phyloP scores from a whole-genome alignment of 2,888 invertebrate genomes.

The Elysia crispata region DNA sequence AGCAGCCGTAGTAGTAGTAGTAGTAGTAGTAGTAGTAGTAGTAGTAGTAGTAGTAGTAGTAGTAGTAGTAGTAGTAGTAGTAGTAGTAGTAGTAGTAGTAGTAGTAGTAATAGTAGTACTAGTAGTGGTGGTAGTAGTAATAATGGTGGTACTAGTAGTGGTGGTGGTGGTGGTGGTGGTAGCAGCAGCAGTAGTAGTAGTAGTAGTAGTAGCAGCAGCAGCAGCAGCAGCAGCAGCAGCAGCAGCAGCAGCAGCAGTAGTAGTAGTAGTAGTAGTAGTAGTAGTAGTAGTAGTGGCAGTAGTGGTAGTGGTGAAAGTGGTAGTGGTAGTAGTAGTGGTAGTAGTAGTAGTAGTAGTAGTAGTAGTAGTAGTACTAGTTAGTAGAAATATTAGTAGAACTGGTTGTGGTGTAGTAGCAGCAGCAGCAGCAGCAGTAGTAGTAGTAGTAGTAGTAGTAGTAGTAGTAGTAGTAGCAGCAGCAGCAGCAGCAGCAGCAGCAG shows the following conservation, averaged over 20 bases:
- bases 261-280: conserved; percentile 50
- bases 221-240: not conserved
- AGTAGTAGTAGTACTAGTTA: not conserved
- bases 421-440: conserved; percentile 2
- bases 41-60: conserved; percentile 9
- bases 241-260: conserved; percentile 22
- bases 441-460: conserved; percentile 4
- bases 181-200: too few species aligned
- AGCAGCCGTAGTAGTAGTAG: too few species aligned
- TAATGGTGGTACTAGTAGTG: too few species aligned
- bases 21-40: conserved; percentile 9
- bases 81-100: conserved; percentile 9
- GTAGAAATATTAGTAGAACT: too few species aligned
- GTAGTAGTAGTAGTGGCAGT: conserved; percentile 47
- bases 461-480: not conserved
- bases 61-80: conserved; percentile 9
- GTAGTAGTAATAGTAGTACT: too few species aligned
- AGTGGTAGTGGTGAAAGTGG: conserved; percentile 25
- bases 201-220: too few species aligned
- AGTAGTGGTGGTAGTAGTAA: too few species aligned
- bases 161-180: too few species aligned
- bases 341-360: conserved; percentile 15
- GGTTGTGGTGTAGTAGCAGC: too few species aligned
- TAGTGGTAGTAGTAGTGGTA: conserved; percentile 26
- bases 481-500: too few species aligned